Evolutionary conservation across 2,113 vertebrate genomes (phyloP).

Genomic region (Paedocypris sp.): DNA sequence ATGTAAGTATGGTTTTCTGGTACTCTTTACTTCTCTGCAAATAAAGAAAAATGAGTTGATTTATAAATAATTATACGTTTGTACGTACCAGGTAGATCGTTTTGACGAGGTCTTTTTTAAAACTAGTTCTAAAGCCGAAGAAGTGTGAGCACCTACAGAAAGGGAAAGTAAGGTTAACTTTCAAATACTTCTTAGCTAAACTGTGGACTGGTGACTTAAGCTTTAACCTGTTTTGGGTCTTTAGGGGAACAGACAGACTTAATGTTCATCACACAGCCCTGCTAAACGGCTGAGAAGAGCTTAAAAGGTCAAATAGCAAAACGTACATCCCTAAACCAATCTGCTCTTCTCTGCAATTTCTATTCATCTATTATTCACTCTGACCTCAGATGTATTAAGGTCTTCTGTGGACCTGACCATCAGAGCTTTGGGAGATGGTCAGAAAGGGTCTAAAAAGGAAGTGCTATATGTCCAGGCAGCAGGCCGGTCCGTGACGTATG

Average conservation of each 20-base stretch:
- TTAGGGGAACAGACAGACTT: neutral
- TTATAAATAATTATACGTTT: too few species aligned
- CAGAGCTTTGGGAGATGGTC: neutral
- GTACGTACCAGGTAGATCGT: too few species aligned
- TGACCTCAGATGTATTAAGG: neutral
- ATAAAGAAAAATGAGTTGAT: too few species aligned
- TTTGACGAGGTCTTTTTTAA: too few species aligned
- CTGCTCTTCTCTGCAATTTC: neutral
- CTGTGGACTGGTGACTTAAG: neutral
- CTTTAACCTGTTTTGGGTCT: neutral
- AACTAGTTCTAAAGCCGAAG: too few species aligned
- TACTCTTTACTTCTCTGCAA: too few species aligned
- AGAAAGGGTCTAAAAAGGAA: neutral
- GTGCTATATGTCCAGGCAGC: neutral
- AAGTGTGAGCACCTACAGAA: too few species aligned
- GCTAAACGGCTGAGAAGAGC: conserved; percentile 4
- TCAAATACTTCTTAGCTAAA: neutral
- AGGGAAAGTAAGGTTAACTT: neutral
- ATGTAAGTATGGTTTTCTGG: too few species aligned
- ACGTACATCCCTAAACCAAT: conserved; percentile 6
- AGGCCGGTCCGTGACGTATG: neutral
- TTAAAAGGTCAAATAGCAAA: neutral
- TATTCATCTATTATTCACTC: neutral
- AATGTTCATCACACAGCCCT: neutral
- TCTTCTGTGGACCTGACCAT: neutral